Conservation (phyloP, 2,888 invertebrate species). For the Gortyna flavago region DNA sequence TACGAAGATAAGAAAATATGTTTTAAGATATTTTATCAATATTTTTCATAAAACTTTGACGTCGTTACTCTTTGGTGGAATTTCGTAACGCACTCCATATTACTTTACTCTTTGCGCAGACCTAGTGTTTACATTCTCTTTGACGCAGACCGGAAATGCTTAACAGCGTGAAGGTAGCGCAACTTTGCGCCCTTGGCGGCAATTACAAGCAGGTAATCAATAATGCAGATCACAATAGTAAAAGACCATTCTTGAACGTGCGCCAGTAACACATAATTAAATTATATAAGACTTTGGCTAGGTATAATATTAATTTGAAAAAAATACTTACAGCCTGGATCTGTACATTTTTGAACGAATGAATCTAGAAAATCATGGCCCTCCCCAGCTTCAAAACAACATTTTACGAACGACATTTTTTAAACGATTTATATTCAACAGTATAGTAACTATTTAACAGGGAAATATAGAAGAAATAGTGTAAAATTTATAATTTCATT, state of each 20-base stretch:
- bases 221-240: constrained; percentile 61
- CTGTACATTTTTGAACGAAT: constrained; percentile 94
- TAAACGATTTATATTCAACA: constrained; percentile 47
- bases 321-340: constrained; percentile 94
- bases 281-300: constrained; percentile 41
- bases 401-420: constrained; percentile 93
- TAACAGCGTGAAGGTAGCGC: constrained; percentile 57
- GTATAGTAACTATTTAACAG: constrained; percentile 51
- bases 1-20: not conserved
- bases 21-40: not conserved
- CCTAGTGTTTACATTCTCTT: too few relatives aligned
- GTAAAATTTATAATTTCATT: constrained; percentile 43
- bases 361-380: constrained; percentile 93
- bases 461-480: constrained; percentile 40
- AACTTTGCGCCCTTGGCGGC: constrained; percentile 67
- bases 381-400: constrained; percentile 94
- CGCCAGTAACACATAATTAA: constrained; percentile 59
- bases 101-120: too few relatives aligned
- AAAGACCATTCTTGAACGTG: constrained; percentile 31
- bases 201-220: constrained; percentile 72
- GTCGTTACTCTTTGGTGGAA: not conserved
- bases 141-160: constrained; percentile 37
- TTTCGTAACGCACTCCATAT: too few relatives aligned
- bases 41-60: not conserved
- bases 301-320: not conserved